Conservation (phyloP, 1,140 invertebrate species). For the Anagrus nilaparvatae region DNA sequence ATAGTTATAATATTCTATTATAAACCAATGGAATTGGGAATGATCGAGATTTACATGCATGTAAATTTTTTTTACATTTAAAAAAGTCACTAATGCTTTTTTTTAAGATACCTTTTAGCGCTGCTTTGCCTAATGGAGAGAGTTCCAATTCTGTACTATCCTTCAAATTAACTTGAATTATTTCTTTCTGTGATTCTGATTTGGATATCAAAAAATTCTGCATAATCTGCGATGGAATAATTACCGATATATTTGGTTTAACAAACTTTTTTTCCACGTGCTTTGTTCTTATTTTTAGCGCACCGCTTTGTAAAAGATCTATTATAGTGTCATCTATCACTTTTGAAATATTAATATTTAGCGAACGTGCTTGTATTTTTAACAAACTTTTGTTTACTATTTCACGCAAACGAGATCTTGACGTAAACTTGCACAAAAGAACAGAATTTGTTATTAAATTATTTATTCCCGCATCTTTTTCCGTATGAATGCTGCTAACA, state of each 20-base stretch:
- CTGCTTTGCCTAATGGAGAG: slow-evolving; percentile 64
- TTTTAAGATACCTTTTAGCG: slow-evolving; percentile 61
- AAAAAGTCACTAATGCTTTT: too few relatives aligned
- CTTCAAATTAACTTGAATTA: slow-evolving; percentile 25
- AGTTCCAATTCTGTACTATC: slow-evolving; percentile 47
- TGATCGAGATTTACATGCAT: too few relatives aligned
- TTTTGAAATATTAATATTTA: slow-evolving; percentile 46
- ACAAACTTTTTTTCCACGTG: too few relatives aligned
- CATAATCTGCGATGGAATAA: slow-evolving; percentile 27
- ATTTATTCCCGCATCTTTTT: slow-evolving; percentile 46
- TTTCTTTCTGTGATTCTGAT: slow-evolving; percentile 25
- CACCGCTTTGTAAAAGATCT: slow-evolving; percentile 48
- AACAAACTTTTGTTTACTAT: slow-evolving; percentile 50
- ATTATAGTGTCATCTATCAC: slow-evolving; percentile 49
- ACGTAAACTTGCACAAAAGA: slow-evolving; percentile 49
- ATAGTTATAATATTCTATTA: too few relatives aligned
- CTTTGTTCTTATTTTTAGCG: slow-evolving; percentile 34
- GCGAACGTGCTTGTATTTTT: slow-evolving; percentile 47
- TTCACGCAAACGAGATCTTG: slow-evolving; percentile 42
- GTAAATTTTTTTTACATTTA: too few relatives aligned
- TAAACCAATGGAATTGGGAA: too few relatives aligned
- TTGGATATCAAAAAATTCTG: too few relatives aligned
- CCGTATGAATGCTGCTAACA: slow-evolving; percentile 50
- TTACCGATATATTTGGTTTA: slow-evolving; percentile 19
- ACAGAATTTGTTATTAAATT: slow-evolving; percentile 60